Evolutionary conservation across 2,113 vertebrate genomes (phyloP).

Genomic region (Gavialis gangeticus): DNA sequence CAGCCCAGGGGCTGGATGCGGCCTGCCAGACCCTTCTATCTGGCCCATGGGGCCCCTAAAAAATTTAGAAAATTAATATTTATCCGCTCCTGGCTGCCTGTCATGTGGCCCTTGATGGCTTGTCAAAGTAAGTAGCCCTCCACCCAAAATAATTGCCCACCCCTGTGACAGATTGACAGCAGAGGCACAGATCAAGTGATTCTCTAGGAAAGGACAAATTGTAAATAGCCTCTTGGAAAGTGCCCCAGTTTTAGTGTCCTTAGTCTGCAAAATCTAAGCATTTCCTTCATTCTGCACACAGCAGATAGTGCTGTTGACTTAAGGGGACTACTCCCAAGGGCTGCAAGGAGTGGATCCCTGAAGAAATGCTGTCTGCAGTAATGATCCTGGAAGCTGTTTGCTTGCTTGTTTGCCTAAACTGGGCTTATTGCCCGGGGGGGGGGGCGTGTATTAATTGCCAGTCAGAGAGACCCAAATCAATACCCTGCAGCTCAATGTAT

Average conservation of each 20-base stretch:
- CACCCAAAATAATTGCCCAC: too few species aligned
- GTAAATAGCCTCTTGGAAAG: neutral
- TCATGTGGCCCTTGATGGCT: too few species aligned
- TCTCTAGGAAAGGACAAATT: neutral
- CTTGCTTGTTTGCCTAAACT: neutral
- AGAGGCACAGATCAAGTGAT: neutral
- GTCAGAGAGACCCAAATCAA: neutral
- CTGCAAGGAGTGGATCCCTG: neutral
- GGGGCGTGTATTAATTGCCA: too few species aligned
- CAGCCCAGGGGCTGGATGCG: too few species aligned
- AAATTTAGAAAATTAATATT: too few species aligned
- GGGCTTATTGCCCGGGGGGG: neutral
- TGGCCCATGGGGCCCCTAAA: too few species aligned
- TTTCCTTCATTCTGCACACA: rapidly evolving
- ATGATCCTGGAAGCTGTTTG: neutral
- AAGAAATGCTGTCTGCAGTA: neutral
- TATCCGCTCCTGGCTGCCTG: too few species aligned
- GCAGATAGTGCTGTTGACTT: neutral
- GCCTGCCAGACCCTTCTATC: too few species aligned
- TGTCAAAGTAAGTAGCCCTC: too few species aligned
- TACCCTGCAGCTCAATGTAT: neutral
- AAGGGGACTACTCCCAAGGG: neutral
- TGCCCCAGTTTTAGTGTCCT: neutral
- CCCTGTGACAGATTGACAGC: neutral
- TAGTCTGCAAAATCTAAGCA: neutral